Percentiles rank a stretch among this genome's conserved stretches.
phyloP scores from a whole-genome alignment of 1,140 invertebrate species.

The Lepidurus apus region DNA sequence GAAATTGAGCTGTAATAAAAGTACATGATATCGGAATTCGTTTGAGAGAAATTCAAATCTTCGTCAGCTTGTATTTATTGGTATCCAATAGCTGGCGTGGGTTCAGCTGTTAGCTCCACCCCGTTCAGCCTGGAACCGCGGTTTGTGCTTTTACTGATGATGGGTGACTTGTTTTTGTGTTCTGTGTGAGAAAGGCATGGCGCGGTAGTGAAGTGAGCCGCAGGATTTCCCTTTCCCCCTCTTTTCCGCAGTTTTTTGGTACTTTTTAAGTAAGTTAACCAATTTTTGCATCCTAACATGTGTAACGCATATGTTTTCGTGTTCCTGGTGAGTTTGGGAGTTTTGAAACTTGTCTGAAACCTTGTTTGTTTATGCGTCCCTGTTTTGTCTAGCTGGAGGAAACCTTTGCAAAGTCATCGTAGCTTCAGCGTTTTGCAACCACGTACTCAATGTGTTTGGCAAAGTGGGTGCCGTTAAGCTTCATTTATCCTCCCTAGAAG shows the following conservation, averaged over 20 bases:
- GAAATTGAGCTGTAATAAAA: too few species aligned
- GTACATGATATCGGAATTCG: too few species aligned
- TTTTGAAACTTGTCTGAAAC: neutral
- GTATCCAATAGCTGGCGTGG: too few species aligned
- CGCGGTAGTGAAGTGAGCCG: constrained; percentile 1
- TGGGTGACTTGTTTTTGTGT: constrained; percentile 3
- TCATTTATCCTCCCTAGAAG: neutral
- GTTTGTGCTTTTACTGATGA: neutral
- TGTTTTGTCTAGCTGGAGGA: neutral
- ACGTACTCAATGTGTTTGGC: neutral
- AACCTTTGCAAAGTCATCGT: neutral
- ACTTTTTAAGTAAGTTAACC: neutral
- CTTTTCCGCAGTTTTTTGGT: neutral
- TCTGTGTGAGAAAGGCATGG: constrained; percentile 16
- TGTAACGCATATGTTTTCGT: neutral
- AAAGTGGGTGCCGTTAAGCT: too few species aligned
- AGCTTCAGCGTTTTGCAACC: neutral
- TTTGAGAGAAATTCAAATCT: too few species aligned
- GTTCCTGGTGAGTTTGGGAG: neutral
- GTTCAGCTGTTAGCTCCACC: neutral
- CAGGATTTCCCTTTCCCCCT: neutral
- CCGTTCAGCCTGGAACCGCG: neutral
- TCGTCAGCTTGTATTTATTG: too few species aligned
- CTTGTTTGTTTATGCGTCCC: constrained; percentile 4
- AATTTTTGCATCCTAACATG: neutral